phyloP scores from a whole-genome alignment of 1,140 invertebrate genomes.

The Nephila pilipes region DNA sequence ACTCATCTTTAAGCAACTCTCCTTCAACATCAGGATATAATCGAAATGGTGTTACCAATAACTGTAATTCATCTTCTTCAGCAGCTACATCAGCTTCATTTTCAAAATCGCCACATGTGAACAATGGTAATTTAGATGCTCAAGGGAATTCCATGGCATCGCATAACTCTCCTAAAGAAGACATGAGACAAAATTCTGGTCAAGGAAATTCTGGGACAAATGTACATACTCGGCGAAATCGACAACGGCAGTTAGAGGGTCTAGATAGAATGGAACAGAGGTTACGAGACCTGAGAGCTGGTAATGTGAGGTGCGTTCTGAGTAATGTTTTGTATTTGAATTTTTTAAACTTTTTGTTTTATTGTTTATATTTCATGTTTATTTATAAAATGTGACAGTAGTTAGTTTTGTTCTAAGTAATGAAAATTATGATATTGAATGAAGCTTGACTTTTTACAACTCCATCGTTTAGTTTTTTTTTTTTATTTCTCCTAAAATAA shows the following conservation, averaged over 20 bases:
- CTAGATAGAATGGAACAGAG: slow-evolving; percentile 85
- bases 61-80: not conserved
- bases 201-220: slow-evolving; percentile 77
- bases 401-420: no score
- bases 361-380: no score
- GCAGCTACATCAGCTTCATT: not conserved
- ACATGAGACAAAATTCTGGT: slow-evolving; percentile 79
- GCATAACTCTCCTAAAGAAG: slow-evolving; percentile 56
- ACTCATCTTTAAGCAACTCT: not conserved
- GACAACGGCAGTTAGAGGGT: slow-evolving; percentile 85
- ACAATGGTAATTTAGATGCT: slow-evolving; percentile 72
- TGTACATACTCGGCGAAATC: slow-evolving; percentile 81
- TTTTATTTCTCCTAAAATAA: no score
- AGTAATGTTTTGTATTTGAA: no score
- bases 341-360: no score
- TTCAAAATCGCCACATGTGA: slow-evolving; percentile 70
- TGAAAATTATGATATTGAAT: no score
- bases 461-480: no score
- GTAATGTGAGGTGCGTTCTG: not conserved
- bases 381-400: no score
- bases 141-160: slow-evolving; percentile 54
- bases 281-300: slow-evolving; percentile 79
- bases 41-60: not conserved
- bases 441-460: no score
- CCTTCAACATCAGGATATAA: slow-evolving; percentile 38